Base-by-base conservation (phyloP, 2,888 invertebrate genomes). In the Epicampocera succincta region DNA sequence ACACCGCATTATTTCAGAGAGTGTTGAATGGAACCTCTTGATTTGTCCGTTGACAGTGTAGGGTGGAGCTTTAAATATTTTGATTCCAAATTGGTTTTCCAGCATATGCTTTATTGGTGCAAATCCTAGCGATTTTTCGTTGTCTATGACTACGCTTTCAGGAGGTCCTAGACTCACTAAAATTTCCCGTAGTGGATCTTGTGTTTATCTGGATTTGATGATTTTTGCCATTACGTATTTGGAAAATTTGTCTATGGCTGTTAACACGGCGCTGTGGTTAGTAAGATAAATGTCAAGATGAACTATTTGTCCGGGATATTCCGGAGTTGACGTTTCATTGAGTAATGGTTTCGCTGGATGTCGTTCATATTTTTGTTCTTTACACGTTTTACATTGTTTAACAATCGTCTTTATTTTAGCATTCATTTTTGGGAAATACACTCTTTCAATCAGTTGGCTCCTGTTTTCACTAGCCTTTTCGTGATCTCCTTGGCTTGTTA, bases 361-460 rank as follows among this genome's bases (percentile, higher is more conserved):
- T 2, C 25, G 25, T 25, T 25, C 25, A 5, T 25, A 25, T n/a
- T 25, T 48, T 65, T 71, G 58, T 56, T 76, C 69, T n/a, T 69
- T 76, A 21, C 61, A 76, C 12, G 54, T 68, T 38, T 52, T 76
- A 13, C 76, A 69, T 21, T 48, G 50, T 33, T 33, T 61, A 5
- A 52, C 44, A 9, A 63, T 52, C 52, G 17, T 46, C 6, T 54
- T 63, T 9, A 56, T 63, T 54, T 58, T 60, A 48, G 75, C 11
- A n/a, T 58, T 25, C 25, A 25, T 25, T 25, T 5, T 5, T 25
- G 25, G 25, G 25, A 25, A 25, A 5, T 25, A 25, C 2, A 25
- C 25, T 25, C 25, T 25, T 71, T 63, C 58, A 52, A 78, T 83
- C 60, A 78, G 74, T 19, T 68, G 40, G 19, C 29, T 40, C 17